Base-by-base conservation (phyloP, 2,797 vertebrate genomes). In the Glyptemys insculpta region DNA sequence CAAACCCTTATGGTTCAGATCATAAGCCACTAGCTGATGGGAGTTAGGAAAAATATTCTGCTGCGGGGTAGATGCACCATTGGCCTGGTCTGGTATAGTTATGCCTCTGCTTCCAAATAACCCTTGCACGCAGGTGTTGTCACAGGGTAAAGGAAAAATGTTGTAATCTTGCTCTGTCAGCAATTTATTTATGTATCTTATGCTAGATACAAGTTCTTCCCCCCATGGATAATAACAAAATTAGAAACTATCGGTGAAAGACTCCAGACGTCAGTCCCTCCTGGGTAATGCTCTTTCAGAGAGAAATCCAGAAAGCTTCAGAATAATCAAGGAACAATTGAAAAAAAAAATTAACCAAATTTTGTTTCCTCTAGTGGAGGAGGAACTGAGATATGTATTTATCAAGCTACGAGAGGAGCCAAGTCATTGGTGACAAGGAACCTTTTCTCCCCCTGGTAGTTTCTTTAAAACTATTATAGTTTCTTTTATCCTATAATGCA, bases 401-500 rank as follows among this genome's bases (percentile, higher is more conserved):
- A 95, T 50, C 87, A 44, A 94, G 15, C n/a, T 34, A 1, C 16
- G 68, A 23, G 50, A 79, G n/a, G 2, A 92, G 12, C 16, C 83
- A 88, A 92, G 68, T 81, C 85, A 79, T 1, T 87, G 52, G 89
- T 78, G 90, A 91, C 57, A 86, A 93, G 89, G 53, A 92, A 89
- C n/a, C 92, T 6, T 49, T 95, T 93, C 19, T 92, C 23, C 34
- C 81, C 90, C 85, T 78, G 94, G 88, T 93, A 74, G 37, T 95
- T 81, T 59, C 49, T 92, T 82, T 93, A 81, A n/a, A 93, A n/a
- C 44, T 93, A 16, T 89, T 83, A 93, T 50, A 92, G 92, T 85
- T 29, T 94, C 56, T 88, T 96, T 91, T 91, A 29, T 85, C 87
- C 53, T 79, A 5, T 85, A 15, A 7, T 91, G 78, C 72, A 91